Conservation (phyloP, 2,113 vertebrate genomes). For the Choloepus hoffmanni region DNA sequence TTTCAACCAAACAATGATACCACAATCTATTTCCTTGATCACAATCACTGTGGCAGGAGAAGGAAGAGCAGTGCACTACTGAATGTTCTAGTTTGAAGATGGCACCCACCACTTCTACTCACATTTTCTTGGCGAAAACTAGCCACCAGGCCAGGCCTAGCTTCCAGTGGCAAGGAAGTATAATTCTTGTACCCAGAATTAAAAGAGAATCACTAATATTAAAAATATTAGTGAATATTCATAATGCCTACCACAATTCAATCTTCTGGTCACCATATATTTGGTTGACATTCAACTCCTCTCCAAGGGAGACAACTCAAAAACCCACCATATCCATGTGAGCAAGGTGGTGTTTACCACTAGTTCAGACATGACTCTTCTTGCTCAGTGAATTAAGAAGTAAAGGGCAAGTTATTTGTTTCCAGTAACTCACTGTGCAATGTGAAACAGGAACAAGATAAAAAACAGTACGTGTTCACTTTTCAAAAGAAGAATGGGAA, state of each 20-base stretch:
- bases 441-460: background rate
- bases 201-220: background rate
- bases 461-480: background rate
- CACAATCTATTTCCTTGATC: background rate
- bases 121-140: background rate
- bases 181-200: background rate
- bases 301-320: background rate
- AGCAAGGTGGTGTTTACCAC: background rate
- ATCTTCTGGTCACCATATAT: background rate
- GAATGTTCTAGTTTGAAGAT: background rate
- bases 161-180: background rate
- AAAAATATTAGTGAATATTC: background rate
- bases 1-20: background rate
- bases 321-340: background rate
- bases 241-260: background rate
- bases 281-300: background rate
- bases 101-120: background rate
- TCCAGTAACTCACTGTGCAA: background rate
- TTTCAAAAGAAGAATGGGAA: constrained; percentile 16
- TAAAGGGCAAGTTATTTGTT: background rate
- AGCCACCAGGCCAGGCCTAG: background rate
- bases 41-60: background rate
- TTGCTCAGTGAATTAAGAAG: background rate
- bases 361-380: background rate
- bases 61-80: background rate